phyloP scores from a whole-genome alignment of 2,113 vertebrate genomes.

The Periophthalmus modestus region DNA sequence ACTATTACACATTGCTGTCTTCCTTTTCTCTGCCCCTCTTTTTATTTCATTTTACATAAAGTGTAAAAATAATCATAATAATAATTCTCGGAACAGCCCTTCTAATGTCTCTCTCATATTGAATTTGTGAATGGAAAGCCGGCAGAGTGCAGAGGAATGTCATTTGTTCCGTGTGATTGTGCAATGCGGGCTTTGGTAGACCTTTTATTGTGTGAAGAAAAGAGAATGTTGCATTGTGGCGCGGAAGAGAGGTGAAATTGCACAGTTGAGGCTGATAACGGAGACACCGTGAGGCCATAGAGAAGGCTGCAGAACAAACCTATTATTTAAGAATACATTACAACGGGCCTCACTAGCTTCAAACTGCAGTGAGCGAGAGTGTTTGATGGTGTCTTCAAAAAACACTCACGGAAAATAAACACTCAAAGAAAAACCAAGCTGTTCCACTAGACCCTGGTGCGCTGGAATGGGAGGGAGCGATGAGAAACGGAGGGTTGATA shows the following conservation, averaged over 20 bases:
- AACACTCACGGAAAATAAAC: slow-evolving; percentile 67
- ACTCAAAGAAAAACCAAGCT: slow-evolving; percentile 15
- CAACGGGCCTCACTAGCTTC: neutral
- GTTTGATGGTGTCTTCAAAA: slow-evolving; percentile 25
- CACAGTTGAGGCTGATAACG: neutral
- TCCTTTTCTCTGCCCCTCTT: neutral
- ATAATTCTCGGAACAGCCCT: neutral
- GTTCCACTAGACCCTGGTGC: neutral
- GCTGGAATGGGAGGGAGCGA: neutral
- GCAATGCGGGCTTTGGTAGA: neutral
- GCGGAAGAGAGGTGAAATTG: neutral
- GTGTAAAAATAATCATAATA: neutral
- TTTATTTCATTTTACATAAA: neutral
- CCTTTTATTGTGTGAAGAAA: slow-evolving; percentile 2
- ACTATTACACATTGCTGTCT: neutral
- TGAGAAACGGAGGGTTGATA: neutral
- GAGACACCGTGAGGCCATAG: neutral
- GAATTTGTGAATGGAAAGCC: neutral
- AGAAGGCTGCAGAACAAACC: slow-evolving; percentile 12
- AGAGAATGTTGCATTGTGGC: neutral
- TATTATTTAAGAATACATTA: neutral
- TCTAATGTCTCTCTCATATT: neutral
- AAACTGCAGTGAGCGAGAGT: neutral
- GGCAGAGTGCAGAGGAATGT: neutral
- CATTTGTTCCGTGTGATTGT: slow-evolving; percentile 5